Evolutionary conservation across 2,888 invertebrate species (phyloP).

Genomic region (Apamea sordens): DNA sequence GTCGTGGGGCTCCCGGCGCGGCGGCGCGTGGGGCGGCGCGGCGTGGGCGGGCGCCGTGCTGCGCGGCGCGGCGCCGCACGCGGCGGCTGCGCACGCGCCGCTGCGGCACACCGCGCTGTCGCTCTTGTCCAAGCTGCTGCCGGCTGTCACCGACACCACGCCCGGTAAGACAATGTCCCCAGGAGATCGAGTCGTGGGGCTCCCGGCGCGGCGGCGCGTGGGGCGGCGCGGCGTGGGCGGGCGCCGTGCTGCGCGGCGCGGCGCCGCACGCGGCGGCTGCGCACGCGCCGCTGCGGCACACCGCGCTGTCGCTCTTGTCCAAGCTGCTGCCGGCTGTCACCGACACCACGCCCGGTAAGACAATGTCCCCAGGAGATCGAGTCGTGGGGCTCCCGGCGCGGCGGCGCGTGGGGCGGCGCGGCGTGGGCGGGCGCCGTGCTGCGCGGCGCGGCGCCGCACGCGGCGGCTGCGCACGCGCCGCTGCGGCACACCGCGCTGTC

Average conservation of each 20-base stretch:
- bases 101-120: constrained; percentile 93
- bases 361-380: constrained; percentile 86
- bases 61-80: constrained; percentile 88
- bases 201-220: constrained; percentile 85
- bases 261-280: constrained; percentile 87
- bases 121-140: constrained; percentile 88
- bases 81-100: constrained; percentile 85
- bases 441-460: constrained; percentile 88
- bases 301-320: constrained; percentile 92
- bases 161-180: constrained; percentile 79
- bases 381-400: constrained; percentile 85
- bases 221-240: constrained; percentile 80
- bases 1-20: constrained; percentile 85
- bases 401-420: constrained; percentile 86
- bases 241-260: constrained; percentile 85
- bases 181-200: constrained; percentile 88
- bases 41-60: constrained; percentile 72
- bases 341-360: constrained; percentile 79
- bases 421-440: constrained; percentile 72
- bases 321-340: constrained; percentile 82
- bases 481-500: constrained; percentile 93
- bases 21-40: constrained; percentile 86
- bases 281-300: constrained; percentile 90
- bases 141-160: constrained; percentile 78
- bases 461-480: constrained; percentile 85